These are phyloP conservation scores for Agelas oroides DNA, from an alignment of 37 sponge, comb jelly and placozoan species.

Conservation along the genomic window DNA sequence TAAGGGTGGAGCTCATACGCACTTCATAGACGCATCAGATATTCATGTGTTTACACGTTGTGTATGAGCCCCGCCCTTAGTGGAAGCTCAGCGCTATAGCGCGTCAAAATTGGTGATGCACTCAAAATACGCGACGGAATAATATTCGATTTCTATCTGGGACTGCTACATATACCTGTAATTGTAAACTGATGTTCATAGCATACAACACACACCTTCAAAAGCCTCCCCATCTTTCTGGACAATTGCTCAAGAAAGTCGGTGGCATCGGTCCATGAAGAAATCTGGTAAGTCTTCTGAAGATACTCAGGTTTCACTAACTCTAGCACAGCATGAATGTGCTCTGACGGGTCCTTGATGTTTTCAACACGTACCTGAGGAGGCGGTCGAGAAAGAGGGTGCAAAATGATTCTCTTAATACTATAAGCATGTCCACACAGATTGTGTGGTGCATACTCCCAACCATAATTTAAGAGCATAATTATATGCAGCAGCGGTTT, in stretches of 20 bases:
- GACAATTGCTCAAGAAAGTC: slow-evolving; percentile 92
- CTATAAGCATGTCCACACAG: no score
- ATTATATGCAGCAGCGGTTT: neutral
- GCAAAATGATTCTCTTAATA: no score
- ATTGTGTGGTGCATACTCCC: neutral
- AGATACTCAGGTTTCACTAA: slow-evolving; percentile 88
- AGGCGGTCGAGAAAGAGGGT: neutral
- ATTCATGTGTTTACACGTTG: no score
- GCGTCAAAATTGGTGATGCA: no score
- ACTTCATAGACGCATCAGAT: no score
- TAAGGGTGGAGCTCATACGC: no score
- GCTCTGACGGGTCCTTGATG: slow-evolving; percentile 84
- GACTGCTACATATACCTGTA: no score
- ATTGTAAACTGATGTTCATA: no score
- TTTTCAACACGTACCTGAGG: slow-evolving; percentile 93
- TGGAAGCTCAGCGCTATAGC: no score
- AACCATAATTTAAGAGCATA: neutral
- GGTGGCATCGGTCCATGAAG: slow-evolving; percentile 74
- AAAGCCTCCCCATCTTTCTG: slow-evolving; percentile 75
- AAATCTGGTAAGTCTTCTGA: slow-evolving; percentile 78
- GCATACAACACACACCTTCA: slow-evolving; percentile 86
- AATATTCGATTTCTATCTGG: no score
- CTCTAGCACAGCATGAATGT: slow-evolving; percentile 92
- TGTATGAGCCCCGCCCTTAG: no score
- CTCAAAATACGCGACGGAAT: no score